phyloP scores from a whole-genome alignment of 1,140 invertebrate genomes.

The Habropoda laboriosa region DNA sequence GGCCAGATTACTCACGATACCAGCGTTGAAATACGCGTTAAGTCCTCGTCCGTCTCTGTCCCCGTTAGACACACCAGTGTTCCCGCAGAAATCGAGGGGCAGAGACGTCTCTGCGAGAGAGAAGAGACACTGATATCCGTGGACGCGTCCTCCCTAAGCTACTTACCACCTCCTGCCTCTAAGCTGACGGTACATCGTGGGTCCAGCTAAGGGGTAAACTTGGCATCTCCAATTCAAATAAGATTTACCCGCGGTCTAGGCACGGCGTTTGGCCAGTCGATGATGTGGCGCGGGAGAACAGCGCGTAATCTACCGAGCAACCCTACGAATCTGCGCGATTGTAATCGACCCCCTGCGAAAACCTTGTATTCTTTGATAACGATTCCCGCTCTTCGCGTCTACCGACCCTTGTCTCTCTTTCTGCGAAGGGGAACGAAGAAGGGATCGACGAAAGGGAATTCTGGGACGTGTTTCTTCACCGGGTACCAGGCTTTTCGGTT shows the following conservation, averaged over 20 bases:
- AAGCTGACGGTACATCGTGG: constrained; percentile 62
- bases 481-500: background rate
- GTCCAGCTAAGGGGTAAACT: constrained; percentile 69
- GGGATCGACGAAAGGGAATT: background rate
- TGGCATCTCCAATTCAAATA: constrained; percentile 75
- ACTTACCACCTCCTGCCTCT: constrained; percentile 62
- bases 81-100: background rate
- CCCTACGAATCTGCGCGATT: constrained; percentile 29
- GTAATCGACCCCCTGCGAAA: constrained; percentile 61
- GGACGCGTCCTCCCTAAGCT: constrained; percentile 60
- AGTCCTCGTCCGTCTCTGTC: background rate
- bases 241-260: constrained; percentile 64
- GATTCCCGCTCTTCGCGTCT: constrained; percentile 18
- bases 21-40: background rate
- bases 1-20: background rate
- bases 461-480: background rate
- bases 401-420: background rate
- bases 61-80: background rate
- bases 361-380: constrained; percentile 62
- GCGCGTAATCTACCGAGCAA: constrained; percentile 59
- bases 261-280: constrained; percentile 49
- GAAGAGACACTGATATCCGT: background rate
- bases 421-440: background rate
- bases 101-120: background rate
- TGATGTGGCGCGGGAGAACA: constrained; percentile 51